These are phyloP conservation scores for Mugil cephalus DNA, from an alignment of 2,113 vertebrate genomes.

Conservation along the genomic window DNA sequence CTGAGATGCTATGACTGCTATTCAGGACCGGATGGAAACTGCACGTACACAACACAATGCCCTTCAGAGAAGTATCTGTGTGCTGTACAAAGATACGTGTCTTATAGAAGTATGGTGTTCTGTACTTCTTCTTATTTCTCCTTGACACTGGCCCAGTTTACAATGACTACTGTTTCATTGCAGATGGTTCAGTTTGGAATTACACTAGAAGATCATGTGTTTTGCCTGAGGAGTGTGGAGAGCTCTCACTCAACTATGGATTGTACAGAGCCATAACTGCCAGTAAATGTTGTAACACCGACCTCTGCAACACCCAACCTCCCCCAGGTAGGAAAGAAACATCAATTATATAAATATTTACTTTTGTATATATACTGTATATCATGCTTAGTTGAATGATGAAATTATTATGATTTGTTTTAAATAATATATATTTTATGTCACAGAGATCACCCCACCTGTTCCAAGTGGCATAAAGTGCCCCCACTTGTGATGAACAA, in stretches of 20 bases:
- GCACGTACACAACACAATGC: constrained; percentile 16
- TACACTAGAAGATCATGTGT: neutral
- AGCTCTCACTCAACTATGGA: constrained; percentile 39
- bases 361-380: too few species aligned
- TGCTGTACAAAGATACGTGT: rapidly evolving
- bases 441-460: constrained; percentile 14
- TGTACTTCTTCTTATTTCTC: neutral
- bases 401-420: too few species aligned
- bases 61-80: constrained; percentile 16
- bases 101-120: constrained; percentile 17
- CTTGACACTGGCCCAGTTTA: neutral
- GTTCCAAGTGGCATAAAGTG: constrained; percentile 68
- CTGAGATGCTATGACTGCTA: constrained; percentile 32
- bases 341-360: too few species aligned
- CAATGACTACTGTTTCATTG: neutral
- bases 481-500: constrained; percentile 37
- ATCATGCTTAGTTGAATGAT: too few species aligned
- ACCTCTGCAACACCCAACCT: constrained; percentile 43
- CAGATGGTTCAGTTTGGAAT: neutral
- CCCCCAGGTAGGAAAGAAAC: constrained; percentile 30
- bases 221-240: constrained; percentile 11
- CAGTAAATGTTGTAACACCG: constrained; percentile 47
- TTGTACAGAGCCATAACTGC: rapidly evolving
- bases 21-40: neutral
- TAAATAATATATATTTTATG: too few species aligned